A percentile compares a stretch with the other conserved stretches of the same genome.
These are phyloP conservation scores for Melanaphis sacchari DNA, from an alignment of 1,140 invertebrate species.

Conservation along the genomic window DNA sequence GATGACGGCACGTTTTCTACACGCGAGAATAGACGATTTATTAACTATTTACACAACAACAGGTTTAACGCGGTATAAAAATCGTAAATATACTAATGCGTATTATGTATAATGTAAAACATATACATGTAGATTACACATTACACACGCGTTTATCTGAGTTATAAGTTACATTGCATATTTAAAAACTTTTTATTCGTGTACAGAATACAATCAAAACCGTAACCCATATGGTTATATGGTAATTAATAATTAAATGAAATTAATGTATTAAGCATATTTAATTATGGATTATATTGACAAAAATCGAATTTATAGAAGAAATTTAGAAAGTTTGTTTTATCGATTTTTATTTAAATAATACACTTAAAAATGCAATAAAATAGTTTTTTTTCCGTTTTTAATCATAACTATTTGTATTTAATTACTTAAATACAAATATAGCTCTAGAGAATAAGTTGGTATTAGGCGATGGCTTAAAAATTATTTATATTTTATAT, in stretches of 20 bases:
- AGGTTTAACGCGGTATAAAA: conserved; percentile 24
- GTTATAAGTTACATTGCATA: not conserved
- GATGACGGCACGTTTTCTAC: conserved; percentile 7
- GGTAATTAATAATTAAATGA: not conserved
- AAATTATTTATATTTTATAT: not conserved
- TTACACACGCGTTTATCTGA: not conserved
- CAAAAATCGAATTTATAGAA: not conserved
- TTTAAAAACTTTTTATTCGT: not conserved
- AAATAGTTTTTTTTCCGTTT: not conserved
- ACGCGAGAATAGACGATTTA: not conserved
- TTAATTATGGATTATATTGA: not conserved
- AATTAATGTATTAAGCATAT: not conserved
- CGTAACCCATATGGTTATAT: not conserved
- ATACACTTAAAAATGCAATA: not conserved
- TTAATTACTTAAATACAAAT: not conserved
- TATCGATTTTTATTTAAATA: not conserved
- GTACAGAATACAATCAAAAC: not conserved
- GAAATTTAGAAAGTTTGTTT: not conserved
- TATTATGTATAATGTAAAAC: not conserved
- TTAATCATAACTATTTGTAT: not conserved
- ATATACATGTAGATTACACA: not conserved
- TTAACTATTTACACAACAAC: conserved; percentile 34
- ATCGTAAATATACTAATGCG: not conserved
- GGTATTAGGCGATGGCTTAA: not conserved
- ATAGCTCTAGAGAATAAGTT: not conserved